Evolutionary conservation across 1,140 invertebrate genomes (phyloP).

Genomic region (Arion vulgaris): DNA sequence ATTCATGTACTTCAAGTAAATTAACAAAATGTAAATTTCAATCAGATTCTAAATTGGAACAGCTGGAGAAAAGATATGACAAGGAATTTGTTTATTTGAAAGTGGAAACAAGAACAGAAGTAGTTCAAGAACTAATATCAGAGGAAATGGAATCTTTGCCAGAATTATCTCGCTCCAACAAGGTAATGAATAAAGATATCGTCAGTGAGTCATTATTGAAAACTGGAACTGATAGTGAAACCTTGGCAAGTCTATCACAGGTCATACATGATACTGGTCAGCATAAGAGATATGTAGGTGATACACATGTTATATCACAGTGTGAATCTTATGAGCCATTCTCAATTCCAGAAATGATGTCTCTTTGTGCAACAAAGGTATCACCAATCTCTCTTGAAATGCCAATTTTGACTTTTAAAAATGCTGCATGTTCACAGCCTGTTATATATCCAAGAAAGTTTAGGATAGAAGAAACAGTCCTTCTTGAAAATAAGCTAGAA

Average conservation of each 20-base stretch:
- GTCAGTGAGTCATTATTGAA: neutral
- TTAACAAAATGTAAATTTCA: neutral
- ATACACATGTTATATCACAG: neutral
- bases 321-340: neutral
- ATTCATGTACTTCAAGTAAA: neutral
- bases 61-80: neutral
- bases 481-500: neutral
- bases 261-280: neutral
- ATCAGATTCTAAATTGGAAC: neutral
- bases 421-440: neutral
- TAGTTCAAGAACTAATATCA: neutral
- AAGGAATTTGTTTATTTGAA: neutral
- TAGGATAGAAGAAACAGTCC: neutral
- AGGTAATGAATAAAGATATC: neutral
- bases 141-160: neutral
- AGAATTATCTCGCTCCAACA: neutral
- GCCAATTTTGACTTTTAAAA: neutral
- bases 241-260: neutral
- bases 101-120: neutral
- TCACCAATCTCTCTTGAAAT: neutral
- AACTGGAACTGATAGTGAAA: neutral
- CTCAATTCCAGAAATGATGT: neutral
- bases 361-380: neutral
- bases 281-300: neutral
- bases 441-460: neutral